Conservation (phyloP, 2,113 vertebrate genomes). For the Carassius gibelio region DNA sequence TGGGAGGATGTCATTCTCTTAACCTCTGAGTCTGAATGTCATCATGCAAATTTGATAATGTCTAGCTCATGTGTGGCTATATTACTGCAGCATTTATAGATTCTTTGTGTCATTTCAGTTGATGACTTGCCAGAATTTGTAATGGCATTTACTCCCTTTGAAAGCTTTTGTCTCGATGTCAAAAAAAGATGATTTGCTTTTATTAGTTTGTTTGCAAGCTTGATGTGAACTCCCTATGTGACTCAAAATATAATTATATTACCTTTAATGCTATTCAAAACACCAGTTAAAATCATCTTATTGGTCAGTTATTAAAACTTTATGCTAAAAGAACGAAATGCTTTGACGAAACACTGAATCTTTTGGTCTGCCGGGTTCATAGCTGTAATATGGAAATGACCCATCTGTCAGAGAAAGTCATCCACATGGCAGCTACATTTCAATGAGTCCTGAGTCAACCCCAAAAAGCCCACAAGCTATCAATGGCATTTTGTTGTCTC, state of each 20-base stretch:
- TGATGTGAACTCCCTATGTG: background rate
- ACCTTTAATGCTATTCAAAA: background rate
- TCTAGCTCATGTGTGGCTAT: background rate
- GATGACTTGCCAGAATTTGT: background rate
- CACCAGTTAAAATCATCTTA: background rate
- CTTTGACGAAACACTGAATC: background rate
- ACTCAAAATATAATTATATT: background rate
- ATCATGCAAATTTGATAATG: background rate
- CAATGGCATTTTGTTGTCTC: background rate
- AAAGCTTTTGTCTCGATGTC: background rate
- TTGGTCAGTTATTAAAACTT: background rate
- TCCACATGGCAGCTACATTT: slow-evolving; percentile 2
- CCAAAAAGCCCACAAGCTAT: background rate
- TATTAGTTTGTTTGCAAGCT: background rate
- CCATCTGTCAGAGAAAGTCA: slow-evolving; percentile 30
- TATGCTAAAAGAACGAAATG: background rate
- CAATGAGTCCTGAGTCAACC: slow-evolving; percentile 1
- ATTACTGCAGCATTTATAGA: background rate
- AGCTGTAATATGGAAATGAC: slow-evolving; percentile 18
- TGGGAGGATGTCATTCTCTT: background rate
- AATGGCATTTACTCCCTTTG: background rate
- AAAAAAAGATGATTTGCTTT: background rate
- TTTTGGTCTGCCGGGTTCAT: background rate
- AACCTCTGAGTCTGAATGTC: background rate
- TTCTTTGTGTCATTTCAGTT: background rate